Evolutionary conservation across 2,113 vertebrate genomes (phyloP), one percentile per base, ranked within the genome.

Genomic region (Callipepla squamata): DNA sequence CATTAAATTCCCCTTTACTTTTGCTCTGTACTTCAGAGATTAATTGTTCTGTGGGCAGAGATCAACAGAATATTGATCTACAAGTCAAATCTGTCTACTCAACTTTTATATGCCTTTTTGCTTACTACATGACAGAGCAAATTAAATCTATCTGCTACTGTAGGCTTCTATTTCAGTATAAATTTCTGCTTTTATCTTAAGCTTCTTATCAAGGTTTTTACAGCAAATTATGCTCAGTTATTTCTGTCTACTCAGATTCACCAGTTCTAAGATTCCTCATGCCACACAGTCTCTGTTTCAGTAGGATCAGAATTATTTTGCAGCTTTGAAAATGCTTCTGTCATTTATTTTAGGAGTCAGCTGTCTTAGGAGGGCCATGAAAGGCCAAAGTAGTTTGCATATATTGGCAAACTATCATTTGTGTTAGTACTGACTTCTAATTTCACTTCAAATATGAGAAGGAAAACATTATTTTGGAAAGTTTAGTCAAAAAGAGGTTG

Each of bases 121-220:
- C 81, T 94, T 93, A 82, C 72, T 89, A 53, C 69, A 72, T 57
- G 47, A 34, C 1, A 3, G 44, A 94, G 57, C 90, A 91, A 95
- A 94, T 94, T 94, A 96, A 83, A 84, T 80, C 4, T 4, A 89
- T 78, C 82, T 94, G 82, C 76, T 89, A 53, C 86, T 78, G 61
- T 90, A 90, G 91, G 87, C 73, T 90, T 80, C 65, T 85, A 61
- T 92, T 94, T 90, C 69, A 88, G 16, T 80, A 92, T 86, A 90
- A 96, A 94, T 94, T 48, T 91, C 22, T 77, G 47, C 61, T 88
- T 85, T 94, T 90, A 95, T 95, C 85, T 95, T 94, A 94, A 94
- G 72, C 63, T 90, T 51, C 91, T 93, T 88, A 85, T 96, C 85
- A 72, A 9, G 9, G 38, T 61, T 91, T 74, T 86, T 85, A 44